These are phyloP conservation scores for Phaetusa simplex DNA, from an alignment of 2,113 vertebrate genomes.

Conservation along the genomic window DNA sequence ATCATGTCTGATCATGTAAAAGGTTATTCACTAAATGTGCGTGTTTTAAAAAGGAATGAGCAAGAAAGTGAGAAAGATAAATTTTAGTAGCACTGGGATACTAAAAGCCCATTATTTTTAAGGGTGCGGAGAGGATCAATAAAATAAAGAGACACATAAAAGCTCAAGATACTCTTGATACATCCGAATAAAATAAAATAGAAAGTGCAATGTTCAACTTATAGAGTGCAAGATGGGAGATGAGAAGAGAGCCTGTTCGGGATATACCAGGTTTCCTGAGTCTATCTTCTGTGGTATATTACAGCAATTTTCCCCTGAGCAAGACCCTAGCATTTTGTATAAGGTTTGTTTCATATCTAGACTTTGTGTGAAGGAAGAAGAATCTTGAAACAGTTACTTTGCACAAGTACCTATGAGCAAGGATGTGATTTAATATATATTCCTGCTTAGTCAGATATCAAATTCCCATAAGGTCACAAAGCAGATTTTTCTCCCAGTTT, in stretches of 20 bases:
- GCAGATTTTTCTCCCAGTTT: constrained; percentile 19
- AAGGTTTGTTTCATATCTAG: constrained; percentile 48
- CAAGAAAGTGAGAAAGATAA: constrained; percentile 67
- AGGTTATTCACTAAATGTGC: constrained; percentile 35
- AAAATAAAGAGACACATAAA: constrained; percentile 78
- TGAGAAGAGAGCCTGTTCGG: constrained; percentile 16
- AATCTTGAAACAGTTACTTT: constrained; percentile 22
- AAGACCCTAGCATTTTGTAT: constrained; percentile 35
- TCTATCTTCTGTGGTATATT: constrained; percentile 1
- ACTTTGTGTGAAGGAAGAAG: not conserved
- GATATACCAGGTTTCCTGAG: not conserved
- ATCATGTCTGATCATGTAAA: constrained; percentile 54
- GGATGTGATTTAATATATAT: constrained; percentile 27
- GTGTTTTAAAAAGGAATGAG: constrained; percentile 65
- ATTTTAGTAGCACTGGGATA: constrained; percentile 65
- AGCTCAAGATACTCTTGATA: constrained; percentile 61
- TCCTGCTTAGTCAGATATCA: constrained; percentile 41
- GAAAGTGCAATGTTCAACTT: not conserved
- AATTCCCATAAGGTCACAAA: constrained; percentile 48
- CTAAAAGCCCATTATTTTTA: constrained; percentile 80
- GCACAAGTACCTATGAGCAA: constrained; percentile 28
- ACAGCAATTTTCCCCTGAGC: constrained; percentile 41
- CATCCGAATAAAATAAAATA: constrained; percentile 68
- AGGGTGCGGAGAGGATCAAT: constrained; percentile 70
- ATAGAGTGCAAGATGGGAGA: not conserved